Evolutionary conservation across 2,888 invertebrate species (phyloP).

Genomic region (Sesia bembeciformis): DNA sequence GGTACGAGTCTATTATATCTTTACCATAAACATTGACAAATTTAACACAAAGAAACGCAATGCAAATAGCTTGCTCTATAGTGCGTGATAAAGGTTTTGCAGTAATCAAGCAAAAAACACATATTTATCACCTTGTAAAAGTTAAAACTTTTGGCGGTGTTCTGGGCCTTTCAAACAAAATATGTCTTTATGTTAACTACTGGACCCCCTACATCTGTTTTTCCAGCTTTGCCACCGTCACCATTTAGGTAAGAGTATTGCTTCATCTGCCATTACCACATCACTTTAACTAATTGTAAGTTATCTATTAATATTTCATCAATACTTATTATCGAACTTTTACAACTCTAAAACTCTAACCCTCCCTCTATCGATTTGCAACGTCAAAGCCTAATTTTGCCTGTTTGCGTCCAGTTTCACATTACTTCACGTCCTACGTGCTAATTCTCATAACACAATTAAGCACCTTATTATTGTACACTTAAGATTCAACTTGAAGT

Average conservation of each 20-base stretch:
- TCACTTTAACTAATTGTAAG: too few species aligned
- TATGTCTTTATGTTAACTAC: too few species aligned
- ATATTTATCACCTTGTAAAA: background rate
- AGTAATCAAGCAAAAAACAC: constrained; percentile 9
- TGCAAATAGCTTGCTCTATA: too few species aligned
- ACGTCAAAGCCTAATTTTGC: constrained; percentile 50
- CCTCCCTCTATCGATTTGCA: constrained; percentile 58
- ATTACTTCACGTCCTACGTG: background rate
- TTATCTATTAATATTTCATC: background rate
- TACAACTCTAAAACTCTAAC: constrained; percentile 28
- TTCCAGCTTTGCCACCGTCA: too few species aligned
- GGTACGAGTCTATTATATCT: too few species aligned
- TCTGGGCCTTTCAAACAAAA: too few species aligned
- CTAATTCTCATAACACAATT: background rate
- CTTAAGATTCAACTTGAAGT: background rate
- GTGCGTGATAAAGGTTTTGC: constrained; percentile 15
- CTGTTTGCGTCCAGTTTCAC: constrained; percentile 29
- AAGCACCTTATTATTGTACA: background rate
- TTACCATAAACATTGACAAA: too few species aligned
- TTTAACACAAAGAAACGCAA: too few species aligned
- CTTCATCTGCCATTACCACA: too few species aligned
- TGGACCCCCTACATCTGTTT: too few species aligned
- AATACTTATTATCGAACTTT: background rate
- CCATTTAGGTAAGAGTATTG: too few species aligned
- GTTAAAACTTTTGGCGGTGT: too few species aligned